Evolutionary conservation across 2,113 vertebrate genomes (phyloP), one percentile per base, ranked within the genome.

Genomic region (Menura novaehollandiae): DNA sequence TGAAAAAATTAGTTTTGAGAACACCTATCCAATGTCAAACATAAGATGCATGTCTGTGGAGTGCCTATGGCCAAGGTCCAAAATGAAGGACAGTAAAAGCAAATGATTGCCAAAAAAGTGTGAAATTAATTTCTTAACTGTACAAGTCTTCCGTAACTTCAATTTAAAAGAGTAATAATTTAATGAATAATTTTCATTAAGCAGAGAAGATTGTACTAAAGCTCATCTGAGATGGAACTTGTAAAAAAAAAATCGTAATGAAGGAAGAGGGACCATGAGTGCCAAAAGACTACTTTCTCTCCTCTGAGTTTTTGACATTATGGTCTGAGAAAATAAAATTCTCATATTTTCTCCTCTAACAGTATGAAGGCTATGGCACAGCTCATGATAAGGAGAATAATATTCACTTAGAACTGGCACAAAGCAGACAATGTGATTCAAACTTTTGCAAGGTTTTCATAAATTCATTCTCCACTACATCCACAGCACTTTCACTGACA

Each of bases 51-150:
- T 71, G 19, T 58, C 58, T 85, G 83, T 47, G 26, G 64, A 82
- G 27, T 71, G 10, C 6, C 4, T 37, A 28, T 72, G 84, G 77
- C 64, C 64, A 56, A 94, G 11, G n/a, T 68, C 44, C 80, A 92
- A 92, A 91, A 87, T 22, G 11, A 91, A 89, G 72, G 56, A 84
- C 27, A 71, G 76, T 77, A 87, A 89, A 92, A 84, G 43, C 21
- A 92, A 95, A 91, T 6, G 15, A 93, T 78, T 60, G 77, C 52
- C 84, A 87, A 94, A 95, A 92, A 78, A 24, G 60, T 43, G 53
- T 60, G 32, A 87, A 92, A 95, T 94, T 92, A 75, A 95, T 87
- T 94, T 92, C 56, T 84, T 89, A 92, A 87, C 52, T 60, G 15
- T 59, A 83, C 11, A 76, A 53, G n/a, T 58, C 47, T 94, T 64